phyloP scores from a whole-genome alignment of 1,140 invertebrate species.

The Meloidogyne floridensis region DNA sequence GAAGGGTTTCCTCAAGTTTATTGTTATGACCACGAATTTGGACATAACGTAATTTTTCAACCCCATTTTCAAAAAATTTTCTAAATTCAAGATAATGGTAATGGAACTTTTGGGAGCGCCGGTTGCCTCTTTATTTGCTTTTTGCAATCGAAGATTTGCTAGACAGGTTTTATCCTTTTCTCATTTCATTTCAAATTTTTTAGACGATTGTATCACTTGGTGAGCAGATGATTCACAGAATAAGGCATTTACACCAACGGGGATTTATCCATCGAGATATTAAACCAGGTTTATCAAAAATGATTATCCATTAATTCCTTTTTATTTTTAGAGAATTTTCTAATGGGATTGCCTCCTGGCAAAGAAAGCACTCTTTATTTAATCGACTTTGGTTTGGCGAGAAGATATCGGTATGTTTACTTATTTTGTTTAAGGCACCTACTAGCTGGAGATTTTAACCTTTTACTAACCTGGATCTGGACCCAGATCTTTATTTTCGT shows the following conservation, averaged over 20 bases:
- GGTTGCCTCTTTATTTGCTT: conserved; percentile 49
- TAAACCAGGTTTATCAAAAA: conserved; percentile 32
- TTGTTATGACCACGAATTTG: conserved; percentile 53
- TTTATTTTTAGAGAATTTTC: conserved; percentile 39
- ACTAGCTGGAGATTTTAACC: not conserved
- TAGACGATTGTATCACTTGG: conserved; percentile 52
- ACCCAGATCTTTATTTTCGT: too few species aligned
- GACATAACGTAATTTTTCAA: conserved; percentile 29
- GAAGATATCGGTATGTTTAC: conserved; percentile 43
- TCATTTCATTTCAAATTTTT: conserved; percentile 9
- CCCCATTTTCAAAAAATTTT: not conserved
- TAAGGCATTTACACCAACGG: conserved; percentile 94
- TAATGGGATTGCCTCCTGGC: conserved; percentile 42
- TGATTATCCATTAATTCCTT: conserved; percentile 2
- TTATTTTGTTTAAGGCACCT: not conserved
- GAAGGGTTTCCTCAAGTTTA: conserved; percentile 55
- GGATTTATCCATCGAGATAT: conserved; percentile 90
- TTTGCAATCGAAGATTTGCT: conserved; percentile 54
- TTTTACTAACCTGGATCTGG: too few species aligned
- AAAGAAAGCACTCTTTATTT: conserved; percentile 55
- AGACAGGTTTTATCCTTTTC: conserved; percentile 18
- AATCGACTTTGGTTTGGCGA: conserved; percentile 54
- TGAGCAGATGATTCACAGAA: conserved; percentile 79
- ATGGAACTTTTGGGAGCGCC: conserved; percentile 54
- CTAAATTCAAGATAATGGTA: conserved; percentile 10